Evolutionary conservation across 1,140 invertebrate species (phyloP), one percentile per base, ranked within the genome.

Genomic region (Cheumatopsyche charites): DNA sequence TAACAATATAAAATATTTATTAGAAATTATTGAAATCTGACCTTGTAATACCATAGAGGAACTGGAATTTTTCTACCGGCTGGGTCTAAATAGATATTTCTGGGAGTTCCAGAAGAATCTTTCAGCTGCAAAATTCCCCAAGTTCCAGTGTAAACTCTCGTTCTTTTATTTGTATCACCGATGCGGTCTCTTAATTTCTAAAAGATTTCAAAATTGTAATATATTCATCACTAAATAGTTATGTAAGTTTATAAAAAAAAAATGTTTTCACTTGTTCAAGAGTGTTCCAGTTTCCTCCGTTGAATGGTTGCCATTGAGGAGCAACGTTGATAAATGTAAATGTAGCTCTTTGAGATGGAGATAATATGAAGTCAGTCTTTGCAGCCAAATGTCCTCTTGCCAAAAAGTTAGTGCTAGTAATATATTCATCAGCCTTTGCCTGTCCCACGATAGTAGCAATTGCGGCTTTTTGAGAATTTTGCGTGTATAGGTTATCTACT

Each of bases 351-450:
- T 91, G 89, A 62, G 88, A 86, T 12, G 85, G 79, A 0, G 84
- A 88, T 72, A 85, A 89, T 1, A 90, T 81, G 58, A 87, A 88
- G 77, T 92, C 90, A 36, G 84, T 86, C 77, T 90, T 90, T 25
- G 90, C 89, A 0, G 87, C 82, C n/a, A 91, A 80, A 75, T 92
- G 90, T 21, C 90, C 90, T 42, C 88, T 82, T 0, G 89, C 83
- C 62, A 91, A 75, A 76, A 80, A 84, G 65, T 82, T 81, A 1
- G 29, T 72, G 17, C 19, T 75, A 0, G 79, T 84, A 0, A 83
- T 69, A 69, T 83, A 83, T 71, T 74, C 77, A 25, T 81, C 74
- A 11, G 80, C 81, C 58, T 80, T 58, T 7, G 73, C 71, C 21
- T 72, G 21, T n/a, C 82, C 82, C 0, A 83, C 78, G 0, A 78